phyloP scores from a whole-genome alignment of 2,888 invertebrate genomes.

The Epinotia bilunana region DNA sequence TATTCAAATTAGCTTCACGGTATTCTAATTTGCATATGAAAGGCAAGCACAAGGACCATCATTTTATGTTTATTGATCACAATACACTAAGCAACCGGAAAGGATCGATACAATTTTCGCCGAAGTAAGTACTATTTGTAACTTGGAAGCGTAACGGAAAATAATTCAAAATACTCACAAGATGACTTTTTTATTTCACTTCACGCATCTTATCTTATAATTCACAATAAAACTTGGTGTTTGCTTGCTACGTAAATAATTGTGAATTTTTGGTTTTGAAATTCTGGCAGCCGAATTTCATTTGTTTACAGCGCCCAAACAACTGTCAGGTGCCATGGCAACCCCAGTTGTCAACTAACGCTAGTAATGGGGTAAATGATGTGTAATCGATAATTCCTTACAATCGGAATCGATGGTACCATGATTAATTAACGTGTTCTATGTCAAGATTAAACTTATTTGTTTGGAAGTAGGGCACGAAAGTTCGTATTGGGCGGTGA shows the following conservation, averaged over 20 bases:
- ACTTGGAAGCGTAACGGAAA: conserved; percentile 27
- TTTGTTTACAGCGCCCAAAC: conserved; percentile 80
- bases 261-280: conserved; percentile 63
- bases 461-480: conserved; percentile 29
- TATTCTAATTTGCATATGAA: conserved; percentile 72
- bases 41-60: conserved; percentile 64
- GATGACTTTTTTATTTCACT: conserved; percentile 54
- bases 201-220: conserved; percentile 60
- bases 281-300: conserved; percentile 69
- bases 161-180: conserved; percentile 56
- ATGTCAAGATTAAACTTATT: conserved; percentile 26
- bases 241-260: conserved; percentile 54
- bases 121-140: conserved; percentile 22
- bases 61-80: conserved; percentile 74
- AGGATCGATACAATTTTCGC: conserved; percentile 55
- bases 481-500: conserved; percentile 23
- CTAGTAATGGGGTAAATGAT: conserved; percentile 59
- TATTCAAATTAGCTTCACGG: conserved; percentile 62
- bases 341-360: conserved; percentile 72
- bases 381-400: conserved; percentile 65
- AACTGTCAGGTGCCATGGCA: conserved; percentile 69
- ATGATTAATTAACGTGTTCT: conserved; percentile 33
- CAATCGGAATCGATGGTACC: conserved; percentile 37
- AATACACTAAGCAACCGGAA: conserved; percentile 67
- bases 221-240: conserved; percentile 50